Conservation (phyloP, 2,888 invertebrate genomes). For the Parnassius apollo region DNA sequence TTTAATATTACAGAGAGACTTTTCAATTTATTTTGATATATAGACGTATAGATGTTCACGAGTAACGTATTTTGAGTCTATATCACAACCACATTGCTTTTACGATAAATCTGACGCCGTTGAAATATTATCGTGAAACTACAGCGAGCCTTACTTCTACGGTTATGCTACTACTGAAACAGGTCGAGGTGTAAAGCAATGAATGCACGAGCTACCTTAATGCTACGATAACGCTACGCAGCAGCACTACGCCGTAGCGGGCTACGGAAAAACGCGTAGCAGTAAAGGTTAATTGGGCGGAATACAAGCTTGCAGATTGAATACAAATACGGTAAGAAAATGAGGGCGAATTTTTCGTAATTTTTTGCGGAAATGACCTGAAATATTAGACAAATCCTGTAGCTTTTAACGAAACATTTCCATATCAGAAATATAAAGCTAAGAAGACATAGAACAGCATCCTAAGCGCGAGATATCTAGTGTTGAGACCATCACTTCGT, state of each 20-base stretch:
- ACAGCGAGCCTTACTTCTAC: constrained; percentile 15
- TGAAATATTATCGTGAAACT: constrained; percentile 20
- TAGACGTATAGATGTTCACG: not conserved
- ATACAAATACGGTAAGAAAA: not conserved
- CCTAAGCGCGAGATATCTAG: too few species aligned
- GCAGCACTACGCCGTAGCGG: constrained; percentile 27
- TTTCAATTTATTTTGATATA: too few species aligned
- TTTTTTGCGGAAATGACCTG: not conserved
- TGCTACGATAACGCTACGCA: constrained; percentile 30
- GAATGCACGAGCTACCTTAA: constrained; percentile 12
- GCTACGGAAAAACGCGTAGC: constrained; percentile 34
- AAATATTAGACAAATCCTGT: not conserved
- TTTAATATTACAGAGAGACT: too few species aligned
- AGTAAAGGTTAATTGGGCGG: constrained; percentile 38
- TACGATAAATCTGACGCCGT: not conserved
- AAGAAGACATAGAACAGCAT: too few species aligned
- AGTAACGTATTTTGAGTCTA: not conserved
- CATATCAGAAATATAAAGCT: too few species aligned
- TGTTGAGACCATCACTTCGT: too few species aligned
- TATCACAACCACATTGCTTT: not conserved
- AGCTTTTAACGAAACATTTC: too few species aligned
- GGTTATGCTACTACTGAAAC: constrained; percentile 15
- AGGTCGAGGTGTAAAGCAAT: constrained; percentile 13
- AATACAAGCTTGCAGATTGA: constrained; percentile 25
- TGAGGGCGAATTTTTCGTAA: not conserved